Evolutionary conservation across 2,888 invertebrate species (phyloP).

Genomic region (Icerya purchasi): DNA sequence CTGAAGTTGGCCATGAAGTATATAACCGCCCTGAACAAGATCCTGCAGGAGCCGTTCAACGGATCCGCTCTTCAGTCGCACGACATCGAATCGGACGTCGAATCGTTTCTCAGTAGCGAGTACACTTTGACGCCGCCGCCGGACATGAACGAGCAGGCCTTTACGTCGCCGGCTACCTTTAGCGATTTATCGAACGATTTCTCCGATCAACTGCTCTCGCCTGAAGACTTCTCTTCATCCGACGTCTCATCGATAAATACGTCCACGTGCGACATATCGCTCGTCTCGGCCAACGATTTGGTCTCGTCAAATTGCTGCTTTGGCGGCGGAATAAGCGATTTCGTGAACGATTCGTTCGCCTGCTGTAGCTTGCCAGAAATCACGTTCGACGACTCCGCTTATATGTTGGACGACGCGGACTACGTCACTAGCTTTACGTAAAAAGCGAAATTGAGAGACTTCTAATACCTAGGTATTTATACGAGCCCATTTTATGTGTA

Average conservation of each 20-base stretch:
- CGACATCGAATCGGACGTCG: slow-evolving; percentile 3
- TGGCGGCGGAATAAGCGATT: slow-evolving; percentile 3
- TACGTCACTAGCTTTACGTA: neutral
- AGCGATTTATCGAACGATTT: slow-evolving; percentile 1
- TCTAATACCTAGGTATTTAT: no score
- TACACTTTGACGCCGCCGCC: slow-evolving; percentile 7
- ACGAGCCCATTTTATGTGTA: no score
- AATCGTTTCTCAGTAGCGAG: slow-evolving; percentile 11
- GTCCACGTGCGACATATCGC: neutral
- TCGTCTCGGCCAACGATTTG: slow-evolving; percentile 8
- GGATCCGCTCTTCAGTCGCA: neutral
- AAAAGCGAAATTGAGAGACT: no score
- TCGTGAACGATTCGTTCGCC: neutral
- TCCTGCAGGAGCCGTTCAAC: slow-evolving; percentile 29
- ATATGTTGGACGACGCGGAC: slow-evolving; percentile 6
- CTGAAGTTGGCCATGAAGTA: slow-evolving; percentile 70
- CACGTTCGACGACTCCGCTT: slow-evolving; percentile 10
- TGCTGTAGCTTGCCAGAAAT: slow-evolving; percentile 9
- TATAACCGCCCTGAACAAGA: slow-evolving; percentile 50
- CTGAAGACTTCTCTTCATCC: slow-evolving; percentile 3
- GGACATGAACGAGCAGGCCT: slow-evolving; percentile 7
- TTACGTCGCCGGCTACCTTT: slow-evolving; percentile 1
- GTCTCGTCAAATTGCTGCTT: neutral
- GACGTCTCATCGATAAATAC: neutral
- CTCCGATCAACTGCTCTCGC: slow-evolving; percentile 8